A percentile compares a stretch with the other conserved stretches of the same genome.
phyloP scores from a whole-genome alignment of 2,888 invertebrate species.

The Stenichneumon culpator region DNA sequence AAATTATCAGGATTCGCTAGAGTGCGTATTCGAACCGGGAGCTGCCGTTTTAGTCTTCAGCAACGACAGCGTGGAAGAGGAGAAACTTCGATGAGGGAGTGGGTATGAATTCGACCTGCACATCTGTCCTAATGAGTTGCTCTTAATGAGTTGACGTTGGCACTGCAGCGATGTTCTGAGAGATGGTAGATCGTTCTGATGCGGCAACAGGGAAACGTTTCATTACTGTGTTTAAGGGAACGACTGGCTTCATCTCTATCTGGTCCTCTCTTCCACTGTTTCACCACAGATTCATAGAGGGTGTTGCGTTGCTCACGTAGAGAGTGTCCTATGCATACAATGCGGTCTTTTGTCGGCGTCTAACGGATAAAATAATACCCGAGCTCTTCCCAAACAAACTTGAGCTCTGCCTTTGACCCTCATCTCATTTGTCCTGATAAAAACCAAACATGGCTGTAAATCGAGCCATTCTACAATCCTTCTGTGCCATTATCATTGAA shows the following conservation, averaged over 20 bases:
- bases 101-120: constrained; percentile 53
- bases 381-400: constrained; percentile 1
- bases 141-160: constrained; percentile 75
- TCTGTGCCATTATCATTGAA: neutral
- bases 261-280: constrained; percentile 1
- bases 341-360: constrained; percentile 1
- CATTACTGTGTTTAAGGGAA: constrained; percentile 73
- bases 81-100: constrained; percentile 1
- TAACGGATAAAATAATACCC: constrained; percentile 25
- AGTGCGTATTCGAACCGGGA: constrained; percentile 5
- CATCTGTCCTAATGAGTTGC: constrained; percentile 74
- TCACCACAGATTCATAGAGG: constrained; percentile 28
- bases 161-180: constrained; percentile 20
- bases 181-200: constrained; percentile 14
- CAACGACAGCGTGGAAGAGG: constrained; percentile 18
- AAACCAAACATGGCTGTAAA: constrained; percentile 1
- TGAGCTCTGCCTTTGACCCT: neutral
- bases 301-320: constrained; percentile 7
- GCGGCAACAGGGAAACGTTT: constrained; percentile 70
- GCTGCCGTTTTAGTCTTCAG: constrained; percentile 6
- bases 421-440: constrained; percentile 29
- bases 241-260: constrained; percentile 35
- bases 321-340: constrained; percentile 3
- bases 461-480: neutral
- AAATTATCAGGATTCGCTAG: constrained; percentile 39